These are phyloP conservation scores for Drosophila nannoptera DNA, from an alignment of 1,140 invertebrate genomes.

Conservation along the genomic window DNA sequence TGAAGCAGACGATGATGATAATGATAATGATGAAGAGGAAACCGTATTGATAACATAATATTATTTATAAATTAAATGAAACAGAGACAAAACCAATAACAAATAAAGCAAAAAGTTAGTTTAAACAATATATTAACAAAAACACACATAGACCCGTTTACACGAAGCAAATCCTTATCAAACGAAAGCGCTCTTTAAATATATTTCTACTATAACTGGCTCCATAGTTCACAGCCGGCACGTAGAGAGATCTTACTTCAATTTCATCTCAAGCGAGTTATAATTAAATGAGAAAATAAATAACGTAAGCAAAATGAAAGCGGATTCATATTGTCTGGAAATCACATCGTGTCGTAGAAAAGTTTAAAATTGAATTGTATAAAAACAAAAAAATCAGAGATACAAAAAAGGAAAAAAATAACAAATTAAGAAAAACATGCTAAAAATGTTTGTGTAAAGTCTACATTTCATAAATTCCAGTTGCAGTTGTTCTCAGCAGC, in stretches of 20 bases:
- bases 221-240: constrained; percentile 27
- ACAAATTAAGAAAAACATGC: constrained; percentile 20
- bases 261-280: constrained; percentile 32
- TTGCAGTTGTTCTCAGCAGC: constrained; percentile 74
- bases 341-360: constrained; percentile 66
- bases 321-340: constrained; percentile 54
- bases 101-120: constrained; percentile 55
- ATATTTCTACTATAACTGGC: constrained; percentile 29
- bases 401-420: too few relatives aligned
- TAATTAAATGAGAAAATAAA: constrained; percentile 24
- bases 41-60: constrained; percentile 55
- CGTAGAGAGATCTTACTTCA: constrained; percentile 12
- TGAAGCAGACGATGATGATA: constrained; percentile 33
- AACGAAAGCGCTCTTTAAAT: constrained; percentile 14
- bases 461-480: constrained; percentile 57
- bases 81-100: constrained; percentile 29
- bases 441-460: constrained; percentile 52
- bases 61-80: constrained; percentile 69
- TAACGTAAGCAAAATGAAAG: constrained; percentile 42
- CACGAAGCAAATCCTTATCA: constrained; percentile 14
- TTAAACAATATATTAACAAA: constrained; percentile 25
- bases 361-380: constrained; percentile 67
- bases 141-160: constrained; percentile 28
- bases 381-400: constrained; percentile 32
- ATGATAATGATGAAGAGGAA: constrained; percentile 36